phyloP scores from a whole-genome alignment of 2,888 invertebrate species.

The Cremastinae sp. region DNA sequence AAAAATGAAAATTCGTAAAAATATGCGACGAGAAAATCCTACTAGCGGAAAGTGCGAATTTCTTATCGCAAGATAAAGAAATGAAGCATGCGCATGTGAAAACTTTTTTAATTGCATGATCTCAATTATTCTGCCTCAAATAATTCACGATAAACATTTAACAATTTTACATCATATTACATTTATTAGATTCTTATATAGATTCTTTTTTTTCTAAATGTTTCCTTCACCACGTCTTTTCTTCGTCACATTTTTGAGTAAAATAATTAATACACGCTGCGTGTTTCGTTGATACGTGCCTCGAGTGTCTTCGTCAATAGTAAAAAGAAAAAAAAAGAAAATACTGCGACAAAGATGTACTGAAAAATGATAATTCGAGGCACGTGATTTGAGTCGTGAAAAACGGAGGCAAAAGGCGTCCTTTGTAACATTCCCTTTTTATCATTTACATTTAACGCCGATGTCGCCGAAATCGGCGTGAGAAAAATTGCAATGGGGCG shows the following conservation, averaged over 20 bases:
- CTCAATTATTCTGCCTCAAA: slow-evolving; percentile 60
- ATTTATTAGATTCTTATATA: slow-evolving; percentile 38
- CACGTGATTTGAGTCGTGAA: slow-evolving; percentile 45
- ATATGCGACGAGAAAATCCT: neutral
- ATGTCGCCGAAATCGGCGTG: slow-evolving; percentile 29
- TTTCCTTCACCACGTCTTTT: slow-evolving; percentile 50
- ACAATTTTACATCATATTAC: slow-evolving; percentile 20
- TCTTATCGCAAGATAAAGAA: slow-evolving; percentile 20
- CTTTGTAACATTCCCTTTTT: slow-evolving; percentile 40
- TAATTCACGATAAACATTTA: slow-evolving; percentile 43
- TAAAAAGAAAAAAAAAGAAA: neutral
- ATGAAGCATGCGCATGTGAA: slow-evolving; percentile 73
- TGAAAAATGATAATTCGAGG: slow-evolving; percentile 43
- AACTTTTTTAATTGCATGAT: slow-evolving; percentile 67
- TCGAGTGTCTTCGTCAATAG: neutral
- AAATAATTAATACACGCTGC: slow-evolving; percentile 65
- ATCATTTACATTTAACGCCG: no score
- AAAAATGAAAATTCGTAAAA: slow-evolving; percentile 11
- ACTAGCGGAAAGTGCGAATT: neutral
- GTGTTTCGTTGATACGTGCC: slow-evolving; percentile 53
- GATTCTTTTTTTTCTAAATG: slow-evolving; percentile 39
- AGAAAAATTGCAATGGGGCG: slow-evolving; percentile 31
- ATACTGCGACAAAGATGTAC: neutral
- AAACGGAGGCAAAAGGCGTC: slow-evolving; percentile 78
- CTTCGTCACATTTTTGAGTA: slow-evolving; percentile 52